Evolutionary conservation across 2,797 vertebrate species (phyloP), one percentile per base, ranked within the genome.

Genomic region (Trachurus trachurus): DNA sequence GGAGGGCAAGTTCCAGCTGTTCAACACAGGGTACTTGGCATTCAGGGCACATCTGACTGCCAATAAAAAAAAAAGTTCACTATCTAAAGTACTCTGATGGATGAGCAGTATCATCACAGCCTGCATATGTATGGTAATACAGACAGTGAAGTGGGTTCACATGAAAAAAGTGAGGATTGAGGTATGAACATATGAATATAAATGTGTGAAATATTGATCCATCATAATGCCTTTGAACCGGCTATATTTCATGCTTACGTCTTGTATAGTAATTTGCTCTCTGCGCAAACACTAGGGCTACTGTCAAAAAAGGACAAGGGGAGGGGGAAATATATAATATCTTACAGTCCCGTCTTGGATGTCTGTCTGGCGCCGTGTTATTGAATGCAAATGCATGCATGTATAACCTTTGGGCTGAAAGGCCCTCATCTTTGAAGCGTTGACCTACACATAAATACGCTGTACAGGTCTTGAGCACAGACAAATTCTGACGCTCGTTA

Each of bases 371-470:
- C 66, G 56, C 57, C 15, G 80, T 83, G 85, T 85, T 94, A 84
- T 75, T 86, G 82, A 92, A 94, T 95, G 94, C 93, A 95, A 96
- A 96, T 95, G 89, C 86, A 96, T 95, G 93, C 94, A 87, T 87
- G 93, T 89, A 85, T 95, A 95, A 95, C 95, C 95, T 95, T 96
- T 95, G 91, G 91, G 92, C 89, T 92, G 93, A 93, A 91, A 92
- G 86, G 81, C 88, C 94, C 94, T 95, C 94, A 94, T 95, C 89
- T 95, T 93, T 91, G 78, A 96, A 95, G 91, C 93, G 40, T 84
- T 95, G 94, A 96, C 95, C 95, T 95, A 95, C 92, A 93, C 87
- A 81, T 94, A 94, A 94, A 92, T 92, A 92, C 71, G 86, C 74
- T 93, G 91, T 90, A 92, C 88, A 90, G 88, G 92, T 93, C 89